phyloP scores from a whole-genome alignment of 2,888 invertebrate species.

The Ophion ellenae region DNA sequence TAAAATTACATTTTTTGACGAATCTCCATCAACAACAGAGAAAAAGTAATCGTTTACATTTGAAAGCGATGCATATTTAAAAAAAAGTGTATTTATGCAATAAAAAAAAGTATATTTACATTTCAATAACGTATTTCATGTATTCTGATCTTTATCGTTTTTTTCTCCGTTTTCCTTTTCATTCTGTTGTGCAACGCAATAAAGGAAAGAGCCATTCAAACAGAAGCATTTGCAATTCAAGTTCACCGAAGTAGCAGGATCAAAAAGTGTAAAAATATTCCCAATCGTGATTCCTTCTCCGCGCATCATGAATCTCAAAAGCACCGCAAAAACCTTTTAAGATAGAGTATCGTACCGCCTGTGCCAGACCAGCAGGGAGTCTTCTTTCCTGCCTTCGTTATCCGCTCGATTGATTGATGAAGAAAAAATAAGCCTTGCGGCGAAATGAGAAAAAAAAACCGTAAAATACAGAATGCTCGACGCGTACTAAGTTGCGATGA shows the following conservation, averaged over 20 bases:
- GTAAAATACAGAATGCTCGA: neutral
- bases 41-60: no score
- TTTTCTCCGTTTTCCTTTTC: no score
- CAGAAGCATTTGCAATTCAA: slow-evolving; percentile 1
- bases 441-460: neutral
- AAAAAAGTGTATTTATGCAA: neutral
- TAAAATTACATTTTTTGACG: no score
- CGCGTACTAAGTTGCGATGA: neutral
- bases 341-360: slow-evolving; percentile 16
- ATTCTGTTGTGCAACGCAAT: neutral
- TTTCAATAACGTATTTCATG: neutral
- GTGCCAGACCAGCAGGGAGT: slow-evolving; percentile 7
- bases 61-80: neutral
- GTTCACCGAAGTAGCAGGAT: slow-evolving; percentile 9
- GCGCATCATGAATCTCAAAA: slow-evolving; percentile 22
- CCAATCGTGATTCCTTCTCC: slow-evolving; percentile 22
- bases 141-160: neutral
- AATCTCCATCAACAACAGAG: no score
- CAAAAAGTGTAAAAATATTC: slow-evolving; percentile 38
- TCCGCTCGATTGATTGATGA: neutral
- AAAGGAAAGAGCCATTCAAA: neutral
- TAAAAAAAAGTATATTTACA: neutral
- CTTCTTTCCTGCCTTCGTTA: slow-evolving; percentile 1
- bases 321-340: slow-evolving; percentile 44
- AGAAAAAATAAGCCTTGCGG: neutral